Evolutionary conservation across 2,797 vertebrate species (phyloP).

Genomic region (Hozukius guyotensis): DNA sequence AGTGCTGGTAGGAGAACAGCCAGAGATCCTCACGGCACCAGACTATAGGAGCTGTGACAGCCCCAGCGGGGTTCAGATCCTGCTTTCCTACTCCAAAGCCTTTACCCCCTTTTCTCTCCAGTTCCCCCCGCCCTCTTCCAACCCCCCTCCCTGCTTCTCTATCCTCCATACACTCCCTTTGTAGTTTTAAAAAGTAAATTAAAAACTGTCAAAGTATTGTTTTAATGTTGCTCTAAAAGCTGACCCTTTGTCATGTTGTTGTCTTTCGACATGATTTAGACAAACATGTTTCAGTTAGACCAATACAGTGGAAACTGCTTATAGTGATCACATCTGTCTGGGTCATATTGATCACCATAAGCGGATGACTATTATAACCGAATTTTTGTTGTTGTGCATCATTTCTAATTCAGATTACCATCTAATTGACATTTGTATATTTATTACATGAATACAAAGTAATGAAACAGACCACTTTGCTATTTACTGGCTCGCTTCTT

Average conservation of each 20-base stretch:
- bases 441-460: too few species aligned
- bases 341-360: too few species aligned
- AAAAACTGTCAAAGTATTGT: neutral
- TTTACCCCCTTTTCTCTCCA: neutral
- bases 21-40: constrained; percentile 43
- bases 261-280: neutral
- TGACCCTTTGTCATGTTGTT: neutral
- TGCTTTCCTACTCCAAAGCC: constrained; percentile 30
- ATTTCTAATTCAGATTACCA: too few species aligned
- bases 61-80: constrained; percentile 57
- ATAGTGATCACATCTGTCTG: too few species aligned
- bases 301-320: too few species aligned
- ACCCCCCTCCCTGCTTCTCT: neutral
- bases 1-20: constrained; percentile 49
- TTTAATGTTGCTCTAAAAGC: neutral
- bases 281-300: neutral
- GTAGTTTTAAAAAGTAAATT: neutral
- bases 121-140: neutral
- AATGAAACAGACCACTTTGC: too few species aligned
- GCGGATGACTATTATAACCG: too few species aligned
- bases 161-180: neutral
- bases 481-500: too few species aligned
- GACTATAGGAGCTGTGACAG: constrained; percentile 47
- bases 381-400: too few species aligned
- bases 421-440: too few species aligned